These are phyloP conservation scores for Penaeus japonicus DNA, from an alignment of 1,140 invertebrate genomes.

Conservation along the genomic window DNA sequence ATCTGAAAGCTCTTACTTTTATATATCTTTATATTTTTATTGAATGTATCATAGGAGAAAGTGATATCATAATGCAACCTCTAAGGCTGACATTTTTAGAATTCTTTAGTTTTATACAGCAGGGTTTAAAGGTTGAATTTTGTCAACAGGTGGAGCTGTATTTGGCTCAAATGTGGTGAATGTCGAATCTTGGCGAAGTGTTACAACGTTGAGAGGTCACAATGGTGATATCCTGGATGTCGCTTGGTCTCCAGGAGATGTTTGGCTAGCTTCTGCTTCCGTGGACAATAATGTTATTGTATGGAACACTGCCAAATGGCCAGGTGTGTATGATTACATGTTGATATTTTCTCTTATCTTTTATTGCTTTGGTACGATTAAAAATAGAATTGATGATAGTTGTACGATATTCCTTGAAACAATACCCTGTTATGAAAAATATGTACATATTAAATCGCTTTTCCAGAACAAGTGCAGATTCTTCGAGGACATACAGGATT, in stretches of 20 bases:
- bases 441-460: neutral
- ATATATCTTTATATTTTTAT: too few species aligned
- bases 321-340: conserved; percentile 65
- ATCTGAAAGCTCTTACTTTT: too few species aligned
- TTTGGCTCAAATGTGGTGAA: conserved; percentile 69
- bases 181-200: conserved; percentile 91
- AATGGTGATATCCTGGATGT: conserved; percentile 91
- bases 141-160: conserved; percentile 59
- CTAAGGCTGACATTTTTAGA: neutral
- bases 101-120: neutral
- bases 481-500: conserved; percentile 87
- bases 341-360: neutral
- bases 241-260: conserved; percentile 93
- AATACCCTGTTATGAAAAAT: neutral
- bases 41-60: too few species aligned
- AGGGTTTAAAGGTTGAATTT: neutral
- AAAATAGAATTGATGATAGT: neutral
- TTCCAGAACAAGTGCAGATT: conserved; percentile 47
- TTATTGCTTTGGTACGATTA: neutral
- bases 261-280: conserved; percentile 92
- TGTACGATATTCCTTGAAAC: neutral
- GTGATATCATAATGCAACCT: neutral
- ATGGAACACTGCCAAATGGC: conserved; percentile 93
- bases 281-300: conserved; percentile 96
- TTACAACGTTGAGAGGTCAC: conserved; percentile 86